Evolutionary conservation across 2,797 vertebrate genomes (phyloP).

Genomic region (Hephaestus fuliginosus): DNA sequence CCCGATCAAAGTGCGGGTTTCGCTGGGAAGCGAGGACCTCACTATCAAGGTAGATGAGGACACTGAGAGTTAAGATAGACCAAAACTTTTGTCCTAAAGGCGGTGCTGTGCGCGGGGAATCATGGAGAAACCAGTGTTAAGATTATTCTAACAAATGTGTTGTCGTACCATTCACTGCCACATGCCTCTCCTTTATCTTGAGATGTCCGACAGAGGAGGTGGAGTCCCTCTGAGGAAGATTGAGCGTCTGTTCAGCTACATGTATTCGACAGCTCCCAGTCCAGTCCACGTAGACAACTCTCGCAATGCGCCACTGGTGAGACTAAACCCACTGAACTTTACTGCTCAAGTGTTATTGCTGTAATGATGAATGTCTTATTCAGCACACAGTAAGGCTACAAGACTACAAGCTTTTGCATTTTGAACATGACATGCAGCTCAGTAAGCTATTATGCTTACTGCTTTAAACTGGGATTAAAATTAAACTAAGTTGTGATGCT

Average conservation of each 20-base stretch:
- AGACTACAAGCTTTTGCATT: neutral
- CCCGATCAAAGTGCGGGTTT: slow-evolving; percentile 92
- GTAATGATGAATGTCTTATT: neutral
- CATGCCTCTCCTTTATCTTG: slow-evolving; percentile 38
- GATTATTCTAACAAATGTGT: neutral
- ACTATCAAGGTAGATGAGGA: slow-evolving; percentile 92
- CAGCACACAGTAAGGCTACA: neutral
- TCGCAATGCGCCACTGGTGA: slow-evolving; percentile 95
- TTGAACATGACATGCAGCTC: neutral
- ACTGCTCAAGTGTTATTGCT: neutral
- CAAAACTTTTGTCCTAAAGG: neutral
- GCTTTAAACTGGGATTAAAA: slow-evolving; percentile 11
- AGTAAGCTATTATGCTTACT: neutral
- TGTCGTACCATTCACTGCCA: neutral
- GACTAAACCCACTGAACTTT: slow-evolving; percentile 34
- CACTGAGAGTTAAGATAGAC: neutral
- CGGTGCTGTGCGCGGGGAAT: neutral
- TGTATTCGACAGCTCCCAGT: slow-evolving; percentile 95
- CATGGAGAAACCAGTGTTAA: neutral
- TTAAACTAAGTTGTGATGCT: slow-evolving; percentile 4
- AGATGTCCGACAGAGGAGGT: slow-evolving; percentile 97
- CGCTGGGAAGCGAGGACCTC: slow-evolving; percentile 95
- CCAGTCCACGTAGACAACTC: slow-evolving; percentile 88
- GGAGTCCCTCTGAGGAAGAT: slow-evolving; percentile 96
- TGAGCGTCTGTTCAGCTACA: slow-evolving; percentile 96